Base-by-base conservation (phyloP, 2,113 vertebrate species). In the Pica pica region DNA sequence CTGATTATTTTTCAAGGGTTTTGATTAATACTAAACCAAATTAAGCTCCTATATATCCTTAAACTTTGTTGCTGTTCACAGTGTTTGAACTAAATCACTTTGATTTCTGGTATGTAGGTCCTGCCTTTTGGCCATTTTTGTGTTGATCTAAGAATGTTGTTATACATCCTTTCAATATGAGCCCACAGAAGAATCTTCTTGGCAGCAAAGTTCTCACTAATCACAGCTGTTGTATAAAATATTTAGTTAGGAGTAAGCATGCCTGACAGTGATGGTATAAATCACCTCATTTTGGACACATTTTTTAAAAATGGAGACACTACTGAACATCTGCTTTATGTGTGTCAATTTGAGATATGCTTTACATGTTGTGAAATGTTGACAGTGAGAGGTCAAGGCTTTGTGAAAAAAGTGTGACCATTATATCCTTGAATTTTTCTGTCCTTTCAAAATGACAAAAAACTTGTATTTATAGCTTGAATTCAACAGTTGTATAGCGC, bases 241-340 rank as follows among this genome's bases (percentile, higher is more conserved):
- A 42, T 46, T 95, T 78, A 76, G 68, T n/a, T 93, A 96, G 60
- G 67, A 91, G 26, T 81, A 95, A 95, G 61, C 70, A 71, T 90
- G 55, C 57, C 84, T 94, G n/a, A 73, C 57, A 94, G 56, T 96
- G 39, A 52, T 91, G 57, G n/a, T 79, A 83, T 96, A 95, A 97
- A 95, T 97, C 84, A 88, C 69, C 68, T 92, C 7, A 16, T 88
- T 96, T 90, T 74, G 81, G 94, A 84, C 70, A 91, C 52, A 61
- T 92, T 76, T 95, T 91, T 89, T 23, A 70, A 63, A 89, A 39
- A 57, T 65, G 9, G 55, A 94, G 81, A 76, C 61, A 26, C 65
- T 78, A 61, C 33, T 90, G 81, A 96, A 96, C 87, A 96, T 49
- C 96, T 97, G 93, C 68, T 92, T 74, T 65, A 65, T 35, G 41